Percentiles rank a stretch among this genome's conserved stretches.
Evolutionary conservation across 2,888 invertebrate species (phyloP).

Genomic region (Plagiodera versicolora): DNA sequence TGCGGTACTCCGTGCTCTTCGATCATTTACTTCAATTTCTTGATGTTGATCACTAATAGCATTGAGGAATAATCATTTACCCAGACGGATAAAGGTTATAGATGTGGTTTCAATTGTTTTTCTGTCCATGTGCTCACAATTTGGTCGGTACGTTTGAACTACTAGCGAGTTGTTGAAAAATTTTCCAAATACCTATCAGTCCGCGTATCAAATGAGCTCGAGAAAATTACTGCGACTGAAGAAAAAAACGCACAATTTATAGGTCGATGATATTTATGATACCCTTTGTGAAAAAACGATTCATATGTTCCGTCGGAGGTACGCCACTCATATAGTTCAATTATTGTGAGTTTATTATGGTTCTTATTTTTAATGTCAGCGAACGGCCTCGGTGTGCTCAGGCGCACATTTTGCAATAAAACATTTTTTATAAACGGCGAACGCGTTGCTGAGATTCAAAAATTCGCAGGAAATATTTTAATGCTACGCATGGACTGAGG

Average conservation of each 20-base stretch:
- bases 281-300: constrained; percentile 33
- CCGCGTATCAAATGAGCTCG: constrained; percentile 44
- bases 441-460: background rate
- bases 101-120: background rate
- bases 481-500: background rate
- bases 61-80: too few species aligned
- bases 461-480: background rate
- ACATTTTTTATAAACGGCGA: background rate
- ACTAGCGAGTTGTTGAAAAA: constrained; percentile 48
- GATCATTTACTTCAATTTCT: too few species aligned
- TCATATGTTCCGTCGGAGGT: constrained; percentile 31
- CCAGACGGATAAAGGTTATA: too few species aligned
- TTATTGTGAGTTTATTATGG: constrained; percentile 35
- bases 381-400: constrained; percentile 6
- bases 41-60: too few species aligned
- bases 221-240: constrained; percentile 50
- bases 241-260: constrained; percentile 52
- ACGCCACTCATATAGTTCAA: constrained; percentile 35
- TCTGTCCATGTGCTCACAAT: background rate
- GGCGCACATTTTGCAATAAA: constrained; percentile 2
- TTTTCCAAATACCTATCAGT: constrained; percentile 49
- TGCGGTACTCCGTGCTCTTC: too few species aligned
- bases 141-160: constrained; percentile 46
- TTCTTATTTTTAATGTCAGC: constrained; percentile 35
- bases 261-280: constrained; percentile 51